Evolutionary conservation across 92 coral and sea anemone genomes (phyloP).

Genomic region (Porites evermanni): DNA sequence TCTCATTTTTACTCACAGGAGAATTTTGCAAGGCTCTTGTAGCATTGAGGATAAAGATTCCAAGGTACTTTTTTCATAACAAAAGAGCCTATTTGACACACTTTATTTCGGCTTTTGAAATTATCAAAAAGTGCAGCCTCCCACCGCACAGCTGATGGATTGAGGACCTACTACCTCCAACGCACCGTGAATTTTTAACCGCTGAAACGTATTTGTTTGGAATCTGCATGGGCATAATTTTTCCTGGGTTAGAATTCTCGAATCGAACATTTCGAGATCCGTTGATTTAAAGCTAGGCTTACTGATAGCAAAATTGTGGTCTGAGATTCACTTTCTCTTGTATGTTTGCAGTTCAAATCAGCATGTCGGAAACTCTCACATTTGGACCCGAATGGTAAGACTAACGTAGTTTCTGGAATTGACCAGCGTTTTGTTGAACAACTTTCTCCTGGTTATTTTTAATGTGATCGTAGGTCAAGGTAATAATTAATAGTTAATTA

Average conservation of each 20-base stretch:
- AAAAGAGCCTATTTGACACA: neutral
- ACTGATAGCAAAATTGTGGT: conserved; percentile 1
- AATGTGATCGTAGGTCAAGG: neutral
- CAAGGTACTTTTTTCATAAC: conserved; percentile 17
- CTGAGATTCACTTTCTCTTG: neutral
- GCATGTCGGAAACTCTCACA: conserved; percentile 98
- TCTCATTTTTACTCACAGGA: conserved; percentile 61
- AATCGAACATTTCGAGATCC: no score
- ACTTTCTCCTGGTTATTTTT: neutral
- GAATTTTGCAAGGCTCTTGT: conserved; percentile 63
- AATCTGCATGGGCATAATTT: conserved; percentile 19
- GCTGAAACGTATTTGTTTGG: conserved; percentile 8
- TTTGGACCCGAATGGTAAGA: conserved; percentile 99
- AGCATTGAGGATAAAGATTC: conserved; percentile 9
- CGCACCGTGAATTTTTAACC: conserved; percentile 46
- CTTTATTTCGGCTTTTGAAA: neutral
- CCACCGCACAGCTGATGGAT: conserved; percentile 9
- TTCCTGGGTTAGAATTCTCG: no score
- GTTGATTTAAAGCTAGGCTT: neutral
- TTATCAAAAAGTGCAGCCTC: conserved; percentile 12
- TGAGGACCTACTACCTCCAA: conserved; percentile 16
- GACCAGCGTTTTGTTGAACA: neutral
- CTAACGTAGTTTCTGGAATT: conserved; percentile 18
- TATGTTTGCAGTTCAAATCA: conserved; percentile 48
- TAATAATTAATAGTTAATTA: neutral